These are phyloP conservation scores for Naso thynnoides DNA, from an alignment of 2,797 vertebrate genomes.

Conservation along the genomic window DNA sequence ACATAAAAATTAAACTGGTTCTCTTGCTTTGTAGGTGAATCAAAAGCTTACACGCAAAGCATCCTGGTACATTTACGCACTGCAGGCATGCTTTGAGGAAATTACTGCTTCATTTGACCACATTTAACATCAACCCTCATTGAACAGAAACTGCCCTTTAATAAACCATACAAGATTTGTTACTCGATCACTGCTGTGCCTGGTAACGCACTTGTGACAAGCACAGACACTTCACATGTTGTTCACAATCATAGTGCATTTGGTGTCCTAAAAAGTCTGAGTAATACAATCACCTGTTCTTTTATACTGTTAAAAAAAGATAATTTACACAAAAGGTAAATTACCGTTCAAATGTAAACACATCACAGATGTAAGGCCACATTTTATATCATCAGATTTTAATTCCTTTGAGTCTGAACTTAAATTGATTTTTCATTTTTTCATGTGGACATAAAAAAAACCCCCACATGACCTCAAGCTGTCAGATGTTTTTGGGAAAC, in stretches of 20 bases:
- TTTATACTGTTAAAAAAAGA: constrained; percentile 30
- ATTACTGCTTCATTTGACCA: too few relatives aligned
- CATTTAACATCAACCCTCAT: too few relatives aligned
- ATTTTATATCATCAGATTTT: constrained; percentile 30
- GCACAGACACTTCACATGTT: constrained; percentile 52
- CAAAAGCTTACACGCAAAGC: too few relatives aligned
- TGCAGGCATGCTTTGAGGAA: too few relatives aligned
- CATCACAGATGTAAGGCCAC: constrained; percentile 49
- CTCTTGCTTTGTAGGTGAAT: too few relatives aligned
- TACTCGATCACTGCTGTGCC: constrained; percentile 17
- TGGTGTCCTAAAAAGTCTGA: constrained; percentile 47
- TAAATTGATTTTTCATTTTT: not conserved
- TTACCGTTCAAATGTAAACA: constrained; percentile 39
- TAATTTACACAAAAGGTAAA: constrained; percentile 26
- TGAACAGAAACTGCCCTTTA: not conserved
- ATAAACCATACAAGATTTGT: constrained; percentile 13
- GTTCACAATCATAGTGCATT: constrained; percentile 64
- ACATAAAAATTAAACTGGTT: too few relatives aligned
- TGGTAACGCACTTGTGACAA: constrained; percentile 29
- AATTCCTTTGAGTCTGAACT: constrained; percentile 34
- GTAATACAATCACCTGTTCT: constrained; percentile 39
- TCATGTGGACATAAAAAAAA: not conserved
- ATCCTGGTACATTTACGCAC: too few relatives aligned
- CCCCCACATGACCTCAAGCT: constrained; percentile 9
- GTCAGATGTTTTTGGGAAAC: constrained; percentile 57